Evolutionary conservation across 2,113 vertebrate species (phyloP), one percentile per base, ranked within the genome.

Genomic region (Phocoena phocoena): DNA sequence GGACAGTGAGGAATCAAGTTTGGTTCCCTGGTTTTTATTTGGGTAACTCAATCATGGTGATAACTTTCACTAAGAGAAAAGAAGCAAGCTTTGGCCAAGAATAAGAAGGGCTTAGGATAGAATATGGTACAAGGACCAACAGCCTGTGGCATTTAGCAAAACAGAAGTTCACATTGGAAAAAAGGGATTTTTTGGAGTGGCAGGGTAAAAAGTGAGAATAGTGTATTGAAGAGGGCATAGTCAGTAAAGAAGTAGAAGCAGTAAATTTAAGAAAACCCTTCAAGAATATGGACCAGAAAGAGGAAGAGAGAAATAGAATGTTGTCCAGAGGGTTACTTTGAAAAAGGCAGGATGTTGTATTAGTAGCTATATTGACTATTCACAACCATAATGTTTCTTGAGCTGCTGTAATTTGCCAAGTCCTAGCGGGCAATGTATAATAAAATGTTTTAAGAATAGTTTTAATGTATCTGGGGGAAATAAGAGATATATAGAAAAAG

Each of bases 251-350:
- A 38, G 20, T 9, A n/a, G 4, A 67, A 68, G 28, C 2, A 84
- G 28, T 76, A 83, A 77, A 44, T 44, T 13, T 81, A 74, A 90
- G 92, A 81, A 97, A 95, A 7, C 15, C 23, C 14, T 96, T 73
- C 60, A 80, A 55, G 11, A 90, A n/a, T 44, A 76, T n/a, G 81
- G 71, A 60, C 18, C 76, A 13, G 65, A 47, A 88, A 83, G 28
- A 41, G n/a, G 18, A 79, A 11, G 23, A 79, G n/a, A 91, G 17
- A 33, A n/a, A n/a, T 41, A 86, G 67, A 73, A 47, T 28, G 6
- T 47, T 50, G 21, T 53, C 38, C 26, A 77, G 10, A 87, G 68
- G 23, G 1, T 55, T 74, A 33, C 73, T 41, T 58, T 74, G 41
- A 63, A 90, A 82, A 76, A 58, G 9, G 13, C 21, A 13, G 55